Conservation (phyloP, 30 jellyfish, hydroid and myxozoan genomes). For the Chironex yamaguchii region DNA sequence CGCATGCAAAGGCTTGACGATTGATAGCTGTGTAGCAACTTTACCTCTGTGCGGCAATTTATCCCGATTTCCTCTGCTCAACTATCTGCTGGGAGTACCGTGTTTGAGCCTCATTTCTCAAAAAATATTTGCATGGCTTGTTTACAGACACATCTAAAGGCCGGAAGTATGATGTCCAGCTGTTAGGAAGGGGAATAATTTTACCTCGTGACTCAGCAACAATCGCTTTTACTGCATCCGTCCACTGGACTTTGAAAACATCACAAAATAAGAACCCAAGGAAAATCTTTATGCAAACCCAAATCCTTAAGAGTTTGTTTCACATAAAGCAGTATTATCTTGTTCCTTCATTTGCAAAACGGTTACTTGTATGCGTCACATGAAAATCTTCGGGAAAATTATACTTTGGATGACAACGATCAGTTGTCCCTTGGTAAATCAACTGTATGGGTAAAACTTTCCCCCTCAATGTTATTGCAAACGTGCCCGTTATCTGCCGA, state of each 20-base stretch:
- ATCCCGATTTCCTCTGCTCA: neutral
- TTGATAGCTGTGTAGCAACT: too few relatives aligned
- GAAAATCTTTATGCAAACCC: too few relatives aligned
- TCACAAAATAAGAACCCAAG: slow-evolving; percentile 49
- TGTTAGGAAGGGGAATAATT: slow-evolving; percentile 65
- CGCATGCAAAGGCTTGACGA: too few relatives aligned
- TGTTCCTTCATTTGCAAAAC: slow-evolving; percentile 57
- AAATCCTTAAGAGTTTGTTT: slow-evolving; percentile 4
- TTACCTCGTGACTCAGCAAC: slow-evolving; percentile 35
- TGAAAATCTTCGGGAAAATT: slow-evolving; percentile 43
- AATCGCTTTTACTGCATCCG: slow-evolving; percentile 62
- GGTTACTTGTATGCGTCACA: slow-evolving; percentile 67
- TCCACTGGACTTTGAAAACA: slow-evolving; percentile 73
- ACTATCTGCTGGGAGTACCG: slow-evolving; percentile 31
- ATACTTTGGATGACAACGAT: slow-evolving; percentile 43
- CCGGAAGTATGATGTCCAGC: slow-evolving; percentile 67
- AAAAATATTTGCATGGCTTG: slow-evolving; percentile 57
- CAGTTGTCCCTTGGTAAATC: slow-evolving; percentile 50
- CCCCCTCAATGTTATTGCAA: slow-evolving; percentile 48
- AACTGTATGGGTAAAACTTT: slow-evolving; percentile 43
- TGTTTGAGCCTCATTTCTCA: slow-evolving; percentile 12
- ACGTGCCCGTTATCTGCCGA: slow-evolving; percentile 64
- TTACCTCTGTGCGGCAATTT: too few relatives aligned
- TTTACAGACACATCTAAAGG: slow-evolving; percentile 64
- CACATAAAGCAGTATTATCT: slow-evolving; percentile 47